Percentiles rank a stretch among this genome's conserved stretches.
Conservation (phyloP, 2,113 vertebrate genomes). For the Globicephala melas region DNA sequence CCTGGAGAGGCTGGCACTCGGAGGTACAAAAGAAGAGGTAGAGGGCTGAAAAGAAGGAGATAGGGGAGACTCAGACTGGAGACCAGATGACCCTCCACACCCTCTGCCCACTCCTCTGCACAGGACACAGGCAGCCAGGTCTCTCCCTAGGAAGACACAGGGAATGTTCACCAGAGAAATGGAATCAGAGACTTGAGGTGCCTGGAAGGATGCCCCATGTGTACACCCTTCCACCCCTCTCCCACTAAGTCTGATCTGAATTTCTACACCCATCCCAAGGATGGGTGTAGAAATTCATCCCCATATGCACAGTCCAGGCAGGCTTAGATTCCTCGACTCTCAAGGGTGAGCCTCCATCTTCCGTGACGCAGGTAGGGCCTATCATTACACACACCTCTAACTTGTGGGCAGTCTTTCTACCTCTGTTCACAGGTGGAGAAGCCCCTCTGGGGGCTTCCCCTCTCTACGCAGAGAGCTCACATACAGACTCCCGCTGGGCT, state of each 20-base stretch:
- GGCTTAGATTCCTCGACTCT: neutral
- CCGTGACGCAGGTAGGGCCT: neutral
- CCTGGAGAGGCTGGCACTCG: neutral
- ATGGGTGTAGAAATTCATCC: neutral
- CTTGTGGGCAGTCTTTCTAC: neutral
- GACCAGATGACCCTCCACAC: neutral
- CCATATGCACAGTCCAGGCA: neutral
- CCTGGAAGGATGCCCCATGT: neutral
- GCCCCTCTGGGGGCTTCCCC: neutral
- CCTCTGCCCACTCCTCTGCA: neutral
- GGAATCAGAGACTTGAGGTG: neutral
- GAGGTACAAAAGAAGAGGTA: neutral
- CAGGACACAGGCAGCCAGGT: neutral
- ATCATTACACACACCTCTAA: neutral
- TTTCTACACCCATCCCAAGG: neutral
- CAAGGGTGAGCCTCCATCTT: neutral
- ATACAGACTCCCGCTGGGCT: neutral
- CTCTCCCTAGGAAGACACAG: neutral
- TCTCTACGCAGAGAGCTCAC: fast-evolving
- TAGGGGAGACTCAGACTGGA: neutral
- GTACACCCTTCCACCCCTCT: neutral
- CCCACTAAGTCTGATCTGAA: neutral
- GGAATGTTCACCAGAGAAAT: neutral
- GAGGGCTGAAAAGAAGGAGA: neutral
- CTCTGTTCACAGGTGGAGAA: neutral